Evolutionary conservation across 1,140 invertebrate species (phyloP), one percentile per base, ranked within the genome.

Genomic region (Dinoponera quadriceps): DNA sequence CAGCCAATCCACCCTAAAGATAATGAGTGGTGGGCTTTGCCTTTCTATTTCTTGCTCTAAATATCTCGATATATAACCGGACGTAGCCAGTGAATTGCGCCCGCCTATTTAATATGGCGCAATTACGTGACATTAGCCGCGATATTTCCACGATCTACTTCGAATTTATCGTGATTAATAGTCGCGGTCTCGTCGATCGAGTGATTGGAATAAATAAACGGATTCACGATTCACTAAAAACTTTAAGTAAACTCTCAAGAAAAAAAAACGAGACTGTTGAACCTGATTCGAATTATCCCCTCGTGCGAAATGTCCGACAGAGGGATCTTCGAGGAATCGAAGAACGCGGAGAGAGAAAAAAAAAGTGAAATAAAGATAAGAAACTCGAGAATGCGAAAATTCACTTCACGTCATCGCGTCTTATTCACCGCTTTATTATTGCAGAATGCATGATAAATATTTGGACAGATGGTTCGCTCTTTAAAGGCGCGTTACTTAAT

Each of bases 1-100:
- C 75, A 71, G 75, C 75, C 68, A 80, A 80, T 71, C 65, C 65
- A 80, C 14, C 65, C 65, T 80, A 80, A 80, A 71, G 66, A 80
- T 80, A 80, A 80, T 80, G 75, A 80, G 14, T 71, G 65, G 65
- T 59, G n/a, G 49, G 65, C 38, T 80, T 59, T 48, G 25, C 38
- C 51, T 80, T 80, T 71, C 49, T 48, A 59, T 78, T 78, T 78
- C 49, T 69, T 78, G 51, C 65, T 59, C 65, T 71, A 57, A 80
- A 80, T 71, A 57, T 29, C 65, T 48, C 33, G 25, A 55, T 78
- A 78, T 57, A 78, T 57, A 78, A 9, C 13, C 4, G 73, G 44
- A 75, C n/a, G 11, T n/a, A n/a, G n/a, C 11, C 16, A 9, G 16
- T 20, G 5, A 68, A 68, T 78, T 78, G 49, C 49, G 22, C 16